Percentiles rank a stretch among this genome's conserved stretches.
Conservation (phyloP, 2,888 invertebrate genomes). For the Phaonia tiefii region DNA sequence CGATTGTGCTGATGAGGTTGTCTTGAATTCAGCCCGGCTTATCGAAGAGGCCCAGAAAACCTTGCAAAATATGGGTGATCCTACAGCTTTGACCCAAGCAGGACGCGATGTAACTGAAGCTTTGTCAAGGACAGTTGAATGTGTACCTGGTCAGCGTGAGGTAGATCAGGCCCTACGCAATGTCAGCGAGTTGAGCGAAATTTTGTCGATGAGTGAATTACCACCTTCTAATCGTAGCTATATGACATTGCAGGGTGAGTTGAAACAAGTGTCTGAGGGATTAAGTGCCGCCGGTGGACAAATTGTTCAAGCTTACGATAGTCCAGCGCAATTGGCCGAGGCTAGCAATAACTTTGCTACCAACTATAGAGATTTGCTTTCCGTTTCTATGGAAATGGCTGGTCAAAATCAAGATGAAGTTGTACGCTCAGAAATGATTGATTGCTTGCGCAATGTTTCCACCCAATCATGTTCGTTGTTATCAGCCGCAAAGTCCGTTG, state of each 20-base stretch:
- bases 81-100: conserved; percentile 84
- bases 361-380: conserved; percentile 89
- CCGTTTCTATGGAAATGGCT: conserved; percentile 91
- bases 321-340: conserved; percentile 86
- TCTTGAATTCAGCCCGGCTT: conserved; percentile 88
- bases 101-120: conserved; percentile 87
- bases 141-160: conserved; percentile 95
- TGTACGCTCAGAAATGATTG: conserved; percentile 90
- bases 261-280: conserved; percentile 91
- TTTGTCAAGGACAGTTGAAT: conserved; percentile 86
- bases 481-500: conserved; percentile 92
- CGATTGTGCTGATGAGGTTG: conserved; percentile 88
- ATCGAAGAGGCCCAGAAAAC: conserved; percentile 90
- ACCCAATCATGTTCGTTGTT: conserved; percentile 92
- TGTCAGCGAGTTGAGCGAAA: conserved; percentile 89
- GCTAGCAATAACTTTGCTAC: conserved; percentile 89
- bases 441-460: conserved; percentile 92
- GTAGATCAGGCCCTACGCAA: conserved; percentile 93
- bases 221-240: conserved; percentile 88
- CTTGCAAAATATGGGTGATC: conserved; percentile 78
- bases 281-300: conserved; percentile 92
- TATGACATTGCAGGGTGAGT: conserved; percentile 91
- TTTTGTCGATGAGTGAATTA: conserved; percentile 87
- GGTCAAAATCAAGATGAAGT: conserved; percentile 89
- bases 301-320: conserved; percentile 89